Evolutionary conservation across 2,113 vertebrate genomes (phyloP), one percentile per base, ranked within the genome.

Genomic region (Fregetta grallaria): DNA sequence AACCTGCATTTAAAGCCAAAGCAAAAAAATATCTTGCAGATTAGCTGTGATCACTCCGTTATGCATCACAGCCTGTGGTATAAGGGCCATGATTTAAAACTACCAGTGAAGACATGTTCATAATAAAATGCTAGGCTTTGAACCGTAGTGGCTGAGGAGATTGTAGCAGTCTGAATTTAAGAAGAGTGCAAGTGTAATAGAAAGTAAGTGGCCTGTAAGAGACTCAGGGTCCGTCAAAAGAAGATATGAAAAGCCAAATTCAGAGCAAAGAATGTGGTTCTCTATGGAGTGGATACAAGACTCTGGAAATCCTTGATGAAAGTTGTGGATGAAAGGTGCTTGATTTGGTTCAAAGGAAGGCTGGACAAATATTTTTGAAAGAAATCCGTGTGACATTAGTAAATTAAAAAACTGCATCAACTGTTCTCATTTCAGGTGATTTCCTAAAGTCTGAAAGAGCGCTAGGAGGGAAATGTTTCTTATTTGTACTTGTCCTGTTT

Each of bases 1-100:
- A 90, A 85, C 65, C 58, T 80, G 13, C 13, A 32, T 65, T 68
- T 70, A 77, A 73, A 77, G 11, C 40, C 44, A 81, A 42, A 55
- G 26, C 27, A 77, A 61, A 15, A 74, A 55, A 5, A 0, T 1
- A 8, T 4, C 53, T 76, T 36, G 13, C 26, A 21, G 8, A 12
- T 82, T 16, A 66, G 15, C 45, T 66, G 11, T 56, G 34, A n/a
- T 65, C 36, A 19, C 27, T 68, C 16, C 5, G 47, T 76, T 67
- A 14, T 7, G 15, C 1, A 0, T 83, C 61, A 26, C 38, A 52
- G 36, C 36, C 32, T 67, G 44, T 36, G 59, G 25, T 34, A 21
- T 29, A 74, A 85, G 42, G 14, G 38, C 34, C 15, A 9, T 40
- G 30, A 62, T 66, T 66, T 77, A 71, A 66, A 91, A 53, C 52